phyloP scores from a whole-genome alignment of 1,140 invertebrate genomes.

The Anastatus disparis region DNA sequence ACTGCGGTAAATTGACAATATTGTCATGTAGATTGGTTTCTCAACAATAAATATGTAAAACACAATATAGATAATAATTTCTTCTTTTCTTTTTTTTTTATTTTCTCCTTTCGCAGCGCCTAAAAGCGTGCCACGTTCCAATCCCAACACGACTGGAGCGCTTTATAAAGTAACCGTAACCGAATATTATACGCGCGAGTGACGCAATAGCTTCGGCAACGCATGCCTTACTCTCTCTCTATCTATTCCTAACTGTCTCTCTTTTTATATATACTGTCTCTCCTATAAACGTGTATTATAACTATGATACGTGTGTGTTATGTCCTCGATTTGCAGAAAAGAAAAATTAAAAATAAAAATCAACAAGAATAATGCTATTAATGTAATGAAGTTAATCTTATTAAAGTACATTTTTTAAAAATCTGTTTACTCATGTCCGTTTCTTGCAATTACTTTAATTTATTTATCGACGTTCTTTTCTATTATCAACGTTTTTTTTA shows the following conservation, averaged over 20 bases:
- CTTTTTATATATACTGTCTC: too few species aligned
- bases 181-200: constrained; percentile 38
- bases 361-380: constrained; percentile 10
- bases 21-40: too few species aligned
- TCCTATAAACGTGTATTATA: too few species aligned
- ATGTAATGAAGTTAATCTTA: too few species aligned
- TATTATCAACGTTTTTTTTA: too few species aligned
- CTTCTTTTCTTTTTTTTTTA: constrained; percentile 2
- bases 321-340: too few species aligned
- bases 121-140: constrained; percentile 39
- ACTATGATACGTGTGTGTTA: too few species aligned
- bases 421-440: too few species aligned
- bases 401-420: too few species aligned
- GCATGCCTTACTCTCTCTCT: neutral
- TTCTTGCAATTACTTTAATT: too few species aligned
- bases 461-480: too few species aligned
- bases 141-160: constrained; percentile 33
- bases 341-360: constrained; percentile 6
- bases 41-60: neutral
- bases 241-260: neutral
- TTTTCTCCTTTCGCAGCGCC: neutral
- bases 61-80: neutral
- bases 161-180: constrained; percentile 42
- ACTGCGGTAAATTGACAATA: too few species aligned
- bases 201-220: constrained; percentile 26